These are phyloP conservation scores for Sebastes hopkinsi DNA, from an alignment of 2,797 vertebrate species.

Conservation along the genomic window DNA sequence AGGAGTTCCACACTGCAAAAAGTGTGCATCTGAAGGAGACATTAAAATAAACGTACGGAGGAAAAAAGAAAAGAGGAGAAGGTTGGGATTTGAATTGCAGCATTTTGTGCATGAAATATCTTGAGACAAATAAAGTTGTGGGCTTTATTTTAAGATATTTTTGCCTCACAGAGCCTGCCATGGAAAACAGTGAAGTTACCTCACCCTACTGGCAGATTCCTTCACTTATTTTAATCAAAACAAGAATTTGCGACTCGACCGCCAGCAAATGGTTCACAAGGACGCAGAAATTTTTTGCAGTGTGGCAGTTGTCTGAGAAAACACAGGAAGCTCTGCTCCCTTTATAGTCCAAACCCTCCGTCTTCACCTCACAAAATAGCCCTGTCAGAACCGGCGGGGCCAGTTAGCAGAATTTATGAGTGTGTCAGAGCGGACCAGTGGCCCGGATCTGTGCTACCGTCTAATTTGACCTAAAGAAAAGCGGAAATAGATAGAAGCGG, in stretches of 20 bases:
- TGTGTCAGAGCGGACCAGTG: slow-evolving; percentile 60
- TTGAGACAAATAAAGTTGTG: not conserved
- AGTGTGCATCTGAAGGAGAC: not conserved
- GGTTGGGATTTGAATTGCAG: not conserved
- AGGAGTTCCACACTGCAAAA: slow-evolving; percentile 34
- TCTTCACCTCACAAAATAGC: slow-evolving; percentile 68
- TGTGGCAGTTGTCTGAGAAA: slow-evolving; percentile 53
- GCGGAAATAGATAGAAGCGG: slow-evolving; percentile 58
- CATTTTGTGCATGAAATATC: not conserved
- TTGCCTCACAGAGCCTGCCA: not conserved
- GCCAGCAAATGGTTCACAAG: not conserved
- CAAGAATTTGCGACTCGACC: not conserved
- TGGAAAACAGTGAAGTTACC: slow-evolving; percentile 7
- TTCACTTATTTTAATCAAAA: slow-evolving; percentile 5
- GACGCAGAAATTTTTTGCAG: slow-evolving; percentile 44
- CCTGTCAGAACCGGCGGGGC: slow-evolving; percentile 72
- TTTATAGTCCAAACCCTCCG: slow-evolving; percentile 59
- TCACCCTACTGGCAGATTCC: slow-evolving; percentile 8
- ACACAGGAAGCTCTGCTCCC: slow-evolving; percentile 69
- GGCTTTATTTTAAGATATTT: not conserved
- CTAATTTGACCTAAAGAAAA: slow-evolving; percentile 81
- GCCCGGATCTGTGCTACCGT: slow-evolving; percentile 55
- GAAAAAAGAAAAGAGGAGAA: not conserved
- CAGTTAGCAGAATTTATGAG: slow-evolving; percentile 73
- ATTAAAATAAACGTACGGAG: not conserved